These are phyloP conservation scores for Numenius phaeopus DNA, from an alignment of 2,797 vertebrate genomes.

Conservation along the genomic window DNA sequence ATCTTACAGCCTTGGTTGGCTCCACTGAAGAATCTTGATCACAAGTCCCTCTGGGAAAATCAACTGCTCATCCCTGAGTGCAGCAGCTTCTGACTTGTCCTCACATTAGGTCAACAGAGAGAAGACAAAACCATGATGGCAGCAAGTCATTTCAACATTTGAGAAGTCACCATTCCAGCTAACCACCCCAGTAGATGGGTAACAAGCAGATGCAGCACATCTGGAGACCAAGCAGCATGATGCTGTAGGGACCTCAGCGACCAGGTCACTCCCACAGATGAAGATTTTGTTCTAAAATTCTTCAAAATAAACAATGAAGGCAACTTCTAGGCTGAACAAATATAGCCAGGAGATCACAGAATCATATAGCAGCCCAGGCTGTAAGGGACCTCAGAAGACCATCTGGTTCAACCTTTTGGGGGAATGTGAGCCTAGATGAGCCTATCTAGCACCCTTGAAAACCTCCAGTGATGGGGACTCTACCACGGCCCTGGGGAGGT, in stretches of 20 bases:
- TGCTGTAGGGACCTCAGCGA: background rate
- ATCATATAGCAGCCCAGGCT: background rate
- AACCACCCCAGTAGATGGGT: rapidly evolving
- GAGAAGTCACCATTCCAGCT: background rate
- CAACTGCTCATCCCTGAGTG: background rate
- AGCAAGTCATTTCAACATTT: rapidly evolving
- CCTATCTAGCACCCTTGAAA: background rate
- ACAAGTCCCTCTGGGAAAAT: background rate
- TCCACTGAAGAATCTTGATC: background rate
- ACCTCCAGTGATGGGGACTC: background rate
- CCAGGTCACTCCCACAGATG: background rate
- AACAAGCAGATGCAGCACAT: background rate
- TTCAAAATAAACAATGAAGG: background rate
- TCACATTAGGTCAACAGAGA: background rate
- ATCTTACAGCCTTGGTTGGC: background rate
- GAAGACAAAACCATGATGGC: background rate
- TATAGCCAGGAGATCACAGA: background rate
- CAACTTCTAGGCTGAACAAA: background rate
- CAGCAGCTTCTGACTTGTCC: background rate
- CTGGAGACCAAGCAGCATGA: background rate
- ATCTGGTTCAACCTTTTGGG: background rate
- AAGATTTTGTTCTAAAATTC: background rate
- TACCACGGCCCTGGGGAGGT: background rate
- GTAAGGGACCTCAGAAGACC: background rate
- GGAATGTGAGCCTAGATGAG: background rate